Evolutionary conservation across 2,888 invertebrate species (phyloP), one percentile per base, ranked within the genome.

Genomic region (Stegophylla sp.): DNA sequence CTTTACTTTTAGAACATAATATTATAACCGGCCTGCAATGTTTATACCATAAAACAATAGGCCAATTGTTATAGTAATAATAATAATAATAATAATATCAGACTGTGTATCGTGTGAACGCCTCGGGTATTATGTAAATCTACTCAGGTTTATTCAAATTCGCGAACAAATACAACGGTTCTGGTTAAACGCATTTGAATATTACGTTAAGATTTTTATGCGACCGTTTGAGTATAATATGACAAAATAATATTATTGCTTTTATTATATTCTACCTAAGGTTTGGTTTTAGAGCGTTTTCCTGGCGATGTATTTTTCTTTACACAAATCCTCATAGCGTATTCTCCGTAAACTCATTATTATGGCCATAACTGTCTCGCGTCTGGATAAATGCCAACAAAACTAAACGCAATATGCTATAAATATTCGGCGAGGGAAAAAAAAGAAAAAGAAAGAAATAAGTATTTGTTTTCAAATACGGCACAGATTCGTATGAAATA

Each of bases 261-360:
- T 28, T 17, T 23, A 56, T 64, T n/a, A 9, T 53, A 53, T 5
- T n/a, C 1, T 20, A n/a, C 48, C 13, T 23, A 43, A 10, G 72
- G 56, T 23, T 26, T 59, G 26, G 0, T 61, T 28, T 41, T 48
- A 15, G 26, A 26, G 59, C 10, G 34, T 75, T 73, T 51, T 75
- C 13, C 41, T 26, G 64, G 43, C 53, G 9, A 26, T 41, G 64
- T 59, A 28, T 56, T 67, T 77, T 53, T 75, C 41, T 34, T n/a
- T n/a, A n/a, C n/a, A 66, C 34, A 53, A n/a, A 53, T 66, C 53
- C 53, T 43, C 34, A 63, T 23, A 23, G 48, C 34, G 9, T 41
- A 67, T 67, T 76, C 20, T 67, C 59, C 67, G 67, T 77, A 69
- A 67, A 59, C 77, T 77, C 59, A 77, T 77, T 69, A 77, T 64